Percentiles rank a stretch among this genome's conserved stretches.
Conservation (phyloP, 2,797 vertebrate genomes). For the Todus mexicanus region DNA sequence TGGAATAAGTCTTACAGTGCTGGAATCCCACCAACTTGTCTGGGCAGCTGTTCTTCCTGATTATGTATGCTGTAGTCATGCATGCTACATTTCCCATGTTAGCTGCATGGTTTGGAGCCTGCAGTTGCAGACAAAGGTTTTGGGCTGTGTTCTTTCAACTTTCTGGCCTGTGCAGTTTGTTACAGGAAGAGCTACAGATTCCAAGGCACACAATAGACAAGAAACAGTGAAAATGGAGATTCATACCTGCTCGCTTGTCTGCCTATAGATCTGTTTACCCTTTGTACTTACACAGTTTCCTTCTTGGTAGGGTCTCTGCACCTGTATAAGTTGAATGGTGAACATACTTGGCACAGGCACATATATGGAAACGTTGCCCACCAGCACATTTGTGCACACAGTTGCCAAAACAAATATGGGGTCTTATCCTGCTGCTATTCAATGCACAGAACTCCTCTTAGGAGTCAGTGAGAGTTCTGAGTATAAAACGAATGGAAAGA, state of each 20-base stretch:
- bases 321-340: background rate
- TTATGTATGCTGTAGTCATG: constrained; percentile 40
- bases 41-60: constrained; percentile 56
- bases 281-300: background rate
- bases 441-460: background rate
- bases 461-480: background rate
- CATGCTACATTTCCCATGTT: constrained; percentile 46
- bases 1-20: background rate
- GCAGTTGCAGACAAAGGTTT: constrained; percentile 9
- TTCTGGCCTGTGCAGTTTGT: background rate
- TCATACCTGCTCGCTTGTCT: background rate
- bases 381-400: background rate
- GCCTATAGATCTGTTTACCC: background rate
- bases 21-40: constrained; percentile 49
- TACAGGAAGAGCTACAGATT: background rate
- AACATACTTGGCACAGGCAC: background rate
- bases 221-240: background rate
- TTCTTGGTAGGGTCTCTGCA: background rate
- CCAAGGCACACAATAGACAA: background rate
- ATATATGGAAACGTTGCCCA: background rate
- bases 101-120: constrained; percentile 28
- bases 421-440: background rate
- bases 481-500: background rate
- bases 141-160: background rate
- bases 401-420: background rate